A percentile compares a stretch with the other conserved stretches of the same genome.
These are phyloP conservation scores for Eupristina koningsbergeri DNA, from an alignment of 1,140 invertebrate genomes.

Conservation along the genomic window DNA sequence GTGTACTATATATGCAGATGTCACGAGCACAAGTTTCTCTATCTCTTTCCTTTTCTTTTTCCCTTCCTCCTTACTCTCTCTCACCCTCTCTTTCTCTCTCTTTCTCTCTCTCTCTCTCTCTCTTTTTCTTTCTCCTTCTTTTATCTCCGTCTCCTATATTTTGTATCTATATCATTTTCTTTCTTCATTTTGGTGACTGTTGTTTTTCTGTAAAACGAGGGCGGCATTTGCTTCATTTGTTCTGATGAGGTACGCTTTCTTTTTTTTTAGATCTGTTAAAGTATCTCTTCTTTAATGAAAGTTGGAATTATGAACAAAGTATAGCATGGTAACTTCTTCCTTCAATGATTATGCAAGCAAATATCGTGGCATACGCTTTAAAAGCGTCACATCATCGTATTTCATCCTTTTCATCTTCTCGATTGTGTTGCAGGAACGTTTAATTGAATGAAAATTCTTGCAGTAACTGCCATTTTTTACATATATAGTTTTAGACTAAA, in stretches of 20 bases:
- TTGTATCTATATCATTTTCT: background rate
- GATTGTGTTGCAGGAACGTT: background rate
- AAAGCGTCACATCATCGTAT: background rate
- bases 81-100: too few species aligned
- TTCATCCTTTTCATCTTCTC: background rate
- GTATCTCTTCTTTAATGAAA: background rate
- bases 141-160: background rate
- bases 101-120: too few species aligned
- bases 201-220: conserved; percentile 8
- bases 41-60: background rate
- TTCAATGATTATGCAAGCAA: conserved; percentile 7
- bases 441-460: conserved; percentile 30
- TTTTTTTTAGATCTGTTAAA: background rate
- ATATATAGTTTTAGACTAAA: too few species aligned
- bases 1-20: conserved; percentile 61
- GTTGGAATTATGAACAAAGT: background rate
- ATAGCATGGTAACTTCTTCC: background rate
- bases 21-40: conserved; percentile 27
- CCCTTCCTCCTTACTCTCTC: too few species aligned
- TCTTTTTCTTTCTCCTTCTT: background rate
- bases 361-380: background rate
- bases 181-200: background rate
- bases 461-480: background rate
- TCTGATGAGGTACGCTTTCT: conserved; percentile 42
- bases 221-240: conserved; percentile 56